Base-by-base conservation (phyloP, 2,113 vertebrate species). In the Cinclus mexicanus region DNA sequence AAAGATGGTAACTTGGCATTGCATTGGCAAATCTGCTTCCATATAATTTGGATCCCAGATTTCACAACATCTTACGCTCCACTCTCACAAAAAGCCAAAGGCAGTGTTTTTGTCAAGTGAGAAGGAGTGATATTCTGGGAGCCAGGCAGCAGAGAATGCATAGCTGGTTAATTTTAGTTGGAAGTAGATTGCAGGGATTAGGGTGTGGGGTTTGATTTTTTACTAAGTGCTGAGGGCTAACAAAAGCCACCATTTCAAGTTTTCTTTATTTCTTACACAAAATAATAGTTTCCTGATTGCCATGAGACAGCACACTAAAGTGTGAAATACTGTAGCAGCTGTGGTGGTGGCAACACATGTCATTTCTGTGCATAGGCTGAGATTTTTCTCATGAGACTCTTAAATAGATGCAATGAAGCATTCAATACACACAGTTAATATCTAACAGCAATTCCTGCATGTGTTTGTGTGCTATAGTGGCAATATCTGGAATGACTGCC, bases 291-390 rank as follows among this genome's bases (percentile, higher is more conserved):
- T 89, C 56, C 87, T 71, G 74, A 94, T 93, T 75, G 71, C 83
- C 88, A 64, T 75, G 71, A 90, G 82, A 92, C 63, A 95, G 55
- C 75, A 95, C 3, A 9, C 56, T 67, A n/a, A 83, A 85, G 92
- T 92, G 83, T 95, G 85, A 95, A 94, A 83, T 88, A 52, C 88
- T 88, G 68, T 49, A 75, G 92, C 93, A 97, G 94, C 87, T 97
- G 94, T 88, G 71, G 92, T 92, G 87, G 94, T 93, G 87, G 95
- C 95, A 96, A 94, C 87, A 96, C 93, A 96, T 94, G 93, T 94
- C 85, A 94, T 88, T 94, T 82, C 92, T 96, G 68, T 92, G 90
- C 92, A 83, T 74, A 87, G 22, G 6, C 71, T 75, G 87, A 88
- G 59, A 75, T 95, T 94, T 95, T 96, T 88, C 95, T 95, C 94